A percentile compares a stretch with the other conserved stretches of the same genome.
Conservation (phyloP, 1,140 invertebrate genomes). For the Andricus grossulariae region DNA sequence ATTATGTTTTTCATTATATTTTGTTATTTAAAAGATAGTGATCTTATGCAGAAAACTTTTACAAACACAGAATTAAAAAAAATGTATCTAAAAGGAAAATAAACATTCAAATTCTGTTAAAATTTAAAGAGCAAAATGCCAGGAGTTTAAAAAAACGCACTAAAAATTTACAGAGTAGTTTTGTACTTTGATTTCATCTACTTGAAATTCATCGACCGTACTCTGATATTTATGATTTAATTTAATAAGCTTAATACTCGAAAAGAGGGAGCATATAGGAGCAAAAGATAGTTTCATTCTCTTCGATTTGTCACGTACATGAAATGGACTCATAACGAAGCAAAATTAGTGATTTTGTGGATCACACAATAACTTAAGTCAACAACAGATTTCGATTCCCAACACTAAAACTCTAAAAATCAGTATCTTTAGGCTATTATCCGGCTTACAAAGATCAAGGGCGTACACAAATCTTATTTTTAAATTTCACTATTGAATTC, state of each 20-base stretch:
- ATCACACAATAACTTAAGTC: background rate
- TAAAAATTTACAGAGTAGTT: conserved; percentile 12
- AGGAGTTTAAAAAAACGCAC: background rate
- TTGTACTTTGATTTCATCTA: background rate
- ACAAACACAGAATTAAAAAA: background rate
- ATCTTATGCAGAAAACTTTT: background rate
- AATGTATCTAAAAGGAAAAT: background rate
- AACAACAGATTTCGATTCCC: too few relatives aligned
- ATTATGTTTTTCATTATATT: background rate
- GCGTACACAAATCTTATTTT: background rate
- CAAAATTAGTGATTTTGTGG: background rate
- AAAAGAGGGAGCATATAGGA: background rate
- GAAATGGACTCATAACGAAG: background rate
- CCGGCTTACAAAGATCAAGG: too few relatives aligned
- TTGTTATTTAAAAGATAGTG: background rate
- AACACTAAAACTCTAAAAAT: too few relatives aligned
- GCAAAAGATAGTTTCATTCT: background rate
- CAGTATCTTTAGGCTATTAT: too few relatives aligned
- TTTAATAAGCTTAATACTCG: conserved; percentile 13
- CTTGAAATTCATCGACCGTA: too few relatives aligned
- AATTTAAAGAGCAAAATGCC: conserved; percentile 18
- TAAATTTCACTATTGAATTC: background rate
- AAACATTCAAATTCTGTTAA: background rate
- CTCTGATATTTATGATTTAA: background rate
- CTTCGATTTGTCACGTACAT: background rate